Evolutionary conservation across 2,888 invertebrate genomes (phyloP).

Genomic region (Clusia tigrina): DNA sequence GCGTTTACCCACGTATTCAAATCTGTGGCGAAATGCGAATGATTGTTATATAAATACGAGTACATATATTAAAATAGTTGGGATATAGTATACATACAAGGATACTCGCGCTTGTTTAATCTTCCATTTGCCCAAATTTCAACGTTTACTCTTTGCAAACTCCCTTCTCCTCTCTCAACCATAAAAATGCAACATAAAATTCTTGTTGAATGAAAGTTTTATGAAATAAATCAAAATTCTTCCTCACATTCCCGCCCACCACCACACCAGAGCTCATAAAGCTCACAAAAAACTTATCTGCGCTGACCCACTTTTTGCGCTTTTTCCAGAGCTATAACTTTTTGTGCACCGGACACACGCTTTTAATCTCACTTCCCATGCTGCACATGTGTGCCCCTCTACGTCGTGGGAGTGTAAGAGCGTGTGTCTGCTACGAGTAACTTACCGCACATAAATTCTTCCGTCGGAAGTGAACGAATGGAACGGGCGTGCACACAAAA

Average conservation of each 20-base stretch:
- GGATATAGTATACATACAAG: no score
- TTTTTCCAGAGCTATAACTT: slow-evolving; percentile 56
- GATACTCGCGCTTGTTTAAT: no score
- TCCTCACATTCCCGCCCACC: neutral
- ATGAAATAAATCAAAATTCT: slow-evolving; percentile 3
- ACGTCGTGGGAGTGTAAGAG: slow-evolving; percentile 2
- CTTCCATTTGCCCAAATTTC: no score
- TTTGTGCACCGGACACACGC: slow-evolving; percentile 53
- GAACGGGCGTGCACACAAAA: neutral
- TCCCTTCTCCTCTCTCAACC: no score
- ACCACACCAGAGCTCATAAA: no score
- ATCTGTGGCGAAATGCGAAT: no score
- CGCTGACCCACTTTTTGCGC: slow-evolving; percentile 36
- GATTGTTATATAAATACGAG: no score
- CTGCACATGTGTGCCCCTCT: slow-evolving; percentile 3
- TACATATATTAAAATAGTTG: no score
- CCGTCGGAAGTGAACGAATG: slow-evolving; percentile 51
- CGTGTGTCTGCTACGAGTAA: slow-evolving; percentile 21
- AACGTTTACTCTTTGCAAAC: no score
- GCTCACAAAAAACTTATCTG: slow-evolving; percentile 9
- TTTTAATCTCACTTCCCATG: slow-evolving; percentile 53
- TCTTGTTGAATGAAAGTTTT: no score
- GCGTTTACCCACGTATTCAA: no score
- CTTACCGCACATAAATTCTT: slow-evolving; percentile 50
- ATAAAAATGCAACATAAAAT: no score